Evolutionary conservation across 30 jellyfish, hydroid and myxozoan species (phyloP).

Genomic region (Chrysaora quinquecirrha): DNA sequence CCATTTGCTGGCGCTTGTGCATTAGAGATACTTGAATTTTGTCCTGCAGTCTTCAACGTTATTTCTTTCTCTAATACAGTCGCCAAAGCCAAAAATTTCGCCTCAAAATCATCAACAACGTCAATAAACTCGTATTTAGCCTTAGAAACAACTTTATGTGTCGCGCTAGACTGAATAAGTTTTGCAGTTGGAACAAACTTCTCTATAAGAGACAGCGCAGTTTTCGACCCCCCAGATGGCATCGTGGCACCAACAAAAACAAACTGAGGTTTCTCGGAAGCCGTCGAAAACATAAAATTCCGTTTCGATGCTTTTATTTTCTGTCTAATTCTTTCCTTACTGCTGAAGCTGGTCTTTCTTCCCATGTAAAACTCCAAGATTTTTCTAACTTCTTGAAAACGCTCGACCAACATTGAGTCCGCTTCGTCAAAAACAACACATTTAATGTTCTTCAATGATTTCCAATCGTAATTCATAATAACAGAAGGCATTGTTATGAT

Average conservation of each 20-base stretch:
- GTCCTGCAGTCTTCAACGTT: background rate
- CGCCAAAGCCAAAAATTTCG: slow-evolving; percentile 12
- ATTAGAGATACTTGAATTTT: background rate
- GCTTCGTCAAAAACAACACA: slow-evolving; percentile 89
- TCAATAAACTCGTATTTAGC: slow-evolving; percentile 49
- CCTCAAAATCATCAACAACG: slow-evolving; percentile 48
- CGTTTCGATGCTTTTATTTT: slow-evolving; percentile 33
- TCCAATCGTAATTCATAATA: slow-evolving; percentile 69
- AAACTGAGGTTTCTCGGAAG: slow-evolving; percentile 66
- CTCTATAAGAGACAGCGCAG: slow-evolving; percentile 63
- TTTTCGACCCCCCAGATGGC: slow-evolving; percentile 73
- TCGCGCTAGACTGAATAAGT: slow-evolving; percentile 55
- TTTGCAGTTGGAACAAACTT: slow-evolving; percentile 67
- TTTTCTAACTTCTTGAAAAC: slow-evolving; percentile 42
- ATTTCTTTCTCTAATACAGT: slow-evolving; percentile 37
- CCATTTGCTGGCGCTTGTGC: background rate
- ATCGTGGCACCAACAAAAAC: slow-evolving; percentile 92
- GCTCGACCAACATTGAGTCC: slow-evolving; percentile 59
- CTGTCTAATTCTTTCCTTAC: slow-evolving; percentile 37
- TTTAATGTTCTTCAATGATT: slow-evolving; percentile 45
- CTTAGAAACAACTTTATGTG: slow-evolving; percentile 45
- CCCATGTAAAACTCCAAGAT: slow-evolving; percentile 52
- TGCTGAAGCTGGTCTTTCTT: slow-evolving; percentile 38
- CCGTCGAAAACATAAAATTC: background rate
- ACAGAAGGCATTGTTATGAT: slow-evolving; percentile 61